These are phyloP conservation scores for Zoanthus sociatus DNA, from an alignment of 92 coral and sea anemone genomes.

Conservation along the genomic window DNA sequence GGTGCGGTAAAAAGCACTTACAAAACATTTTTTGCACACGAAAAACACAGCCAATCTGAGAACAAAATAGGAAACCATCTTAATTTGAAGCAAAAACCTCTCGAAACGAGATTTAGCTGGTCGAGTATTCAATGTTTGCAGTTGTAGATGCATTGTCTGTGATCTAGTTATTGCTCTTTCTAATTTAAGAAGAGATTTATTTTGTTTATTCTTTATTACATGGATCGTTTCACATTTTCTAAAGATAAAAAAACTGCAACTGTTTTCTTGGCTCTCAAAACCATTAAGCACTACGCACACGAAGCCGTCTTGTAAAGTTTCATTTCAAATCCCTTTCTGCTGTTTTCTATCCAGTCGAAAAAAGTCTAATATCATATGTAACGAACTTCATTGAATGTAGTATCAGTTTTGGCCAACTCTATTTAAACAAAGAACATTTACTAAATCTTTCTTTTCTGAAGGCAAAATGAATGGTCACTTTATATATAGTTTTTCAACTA, in stretches of 20 bases:
- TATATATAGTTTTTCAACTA: no score
- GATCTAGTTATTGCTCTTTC: neutral
- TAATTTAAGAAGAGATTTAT: neutral
- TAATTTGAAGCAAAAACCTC: neutral
- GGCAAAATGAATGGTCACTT: no score
- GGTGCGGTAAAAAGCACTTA: no score
- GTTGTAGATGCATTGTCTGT: neutral
- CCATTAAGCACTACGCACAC: neutral
- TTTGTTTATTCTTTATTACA: neutral
- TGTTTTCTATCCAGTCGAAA: neutral
- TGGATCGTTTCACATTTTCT: neutral
- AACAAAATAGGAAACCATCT: no score
- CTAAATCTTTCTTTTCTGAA: no score
- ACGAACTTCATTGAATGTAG: neutral
- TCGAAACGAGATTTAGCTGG: neutral
- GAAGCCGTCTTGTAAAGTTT: no score
- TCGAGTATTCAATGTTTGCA: neutral
- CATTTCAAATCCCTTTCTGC: no score
- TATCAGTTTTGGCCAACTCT: neutral
- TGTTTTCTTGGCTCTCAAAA: neutral
- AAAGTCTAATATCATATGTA: neutral
- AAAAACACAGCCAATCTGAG: no score
- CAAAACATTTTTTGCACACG: no score
- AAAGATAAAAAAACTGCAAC: neutral
- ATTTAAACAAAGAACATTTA: no score